These are phyloP conservation scores for Eurytoma adleriae DNA, from an alignment of 2,888 invertebrate genomes.

Conservation along the genomic window DNA sequence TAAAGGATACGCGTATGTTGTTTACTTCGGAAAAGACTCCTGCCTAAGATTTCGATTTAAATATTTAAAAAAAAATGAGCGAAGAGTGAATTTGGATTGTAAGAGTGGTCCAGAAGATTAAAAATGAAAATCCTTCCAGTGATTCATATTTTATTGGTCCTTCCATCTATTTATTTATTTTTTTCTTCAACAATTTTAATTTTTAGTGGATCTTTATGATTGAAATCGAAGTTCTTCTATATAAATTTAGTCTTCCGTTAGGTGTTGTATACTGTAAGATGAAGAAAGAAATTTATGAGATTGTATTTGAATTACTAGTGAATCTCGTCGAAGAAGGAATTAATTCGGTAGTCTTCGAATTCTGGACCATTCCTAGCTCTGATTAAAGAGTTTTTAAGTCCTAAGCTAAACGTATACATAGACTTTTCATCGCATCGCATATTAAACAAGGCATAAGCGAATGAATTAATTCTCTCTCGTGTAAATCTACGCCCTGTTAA, in stretches of 20 bases:
- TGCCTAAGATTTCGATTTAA: conserved; percentile 57
- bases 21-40: conserved; percentile 56
- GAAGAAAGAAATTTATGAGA: conserved; percentile 29
- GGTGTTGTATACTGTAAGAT: conserved; percentile 18
- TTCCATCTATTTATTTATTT: conserved; percentile 27
- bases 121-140: conserved; percentile 7
- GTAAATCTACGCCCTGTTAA: conserved; percentile 76
- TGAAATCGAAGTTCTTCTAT: conserved; percentile 34
- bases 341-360: conserved; percentile 31
- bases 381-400: conserved; percentile 67
- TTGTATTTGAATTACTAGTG: conserved; percentile 15
- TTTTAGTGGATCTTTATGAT: conserved; percentile 37
- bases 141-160: conserved; percentile 7
- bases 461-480: conserved; percentile 73
- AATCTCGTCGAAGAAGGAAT: conserved; percentile 16
- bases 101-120: conserved; percentile 50
- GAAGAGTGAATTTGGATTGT: conserved; percentile 42
- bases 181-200: conserved; percentile 12
- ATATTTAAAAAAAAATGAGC: conserved; percentile 44
- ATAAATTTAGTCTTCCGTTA: conserved; percentile 52
- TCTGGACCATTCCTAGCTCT: conserved; percentile 69
- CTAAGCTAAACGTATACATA: conserved; percentile 71
- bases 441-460: conserved; percentile 68
- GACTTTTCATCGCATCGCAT: conserved; percentile 69
- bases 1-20: conserved; percentile 50